These are phyloP conservation scores for Agrochola circellaris DNA, from an alignment of 2,888 invertebrate species.

Conservation along the genomic window DNA sequence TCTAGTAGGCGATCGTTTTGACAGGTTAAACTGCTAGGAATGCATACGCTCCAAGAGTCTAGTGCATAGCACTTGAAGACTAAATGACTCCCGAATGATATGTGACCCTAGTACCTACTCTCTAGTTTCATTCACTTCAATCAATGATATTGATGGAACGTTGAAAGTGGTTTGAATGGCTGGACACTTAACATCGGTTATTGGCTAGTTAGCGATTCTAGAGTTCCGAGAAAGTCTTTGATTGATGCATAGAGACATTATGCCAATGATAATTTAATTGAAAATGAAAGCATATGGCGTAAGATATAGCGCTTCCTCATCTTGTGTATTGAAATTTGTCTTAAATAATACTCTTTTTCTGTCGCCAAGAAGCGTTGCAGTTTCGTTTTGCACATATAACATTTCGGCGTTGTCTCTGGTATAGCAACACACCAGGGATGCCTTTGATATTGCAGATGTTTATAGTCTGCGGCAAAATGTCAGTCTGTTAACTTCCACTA, in stretches of 20 bases:
- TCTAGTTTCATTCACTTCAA: constrained; percentile 42
- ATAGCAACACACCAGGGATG: neutral
- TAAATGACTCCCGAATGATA: constrained; percentile 21
- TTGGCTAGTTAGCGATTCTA: constrained; percentile 41
- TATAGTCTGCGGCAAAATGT: neutral
- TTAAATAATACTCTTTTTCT: neutral
- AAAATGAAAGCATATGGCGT: neutral
- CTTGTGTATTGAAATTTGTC: constrained; percentile 11
- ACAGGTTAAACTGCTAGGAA: neutral
- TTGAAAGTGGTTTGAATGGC: constrained; percentile 35
- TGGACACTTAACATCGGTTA: constrained; percentile 27
- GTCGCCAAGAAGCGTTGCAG: accelerated
- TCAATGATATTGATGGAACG: constrained; percentile 40
- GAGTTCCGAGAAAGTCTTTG: constrained; percentile 38
- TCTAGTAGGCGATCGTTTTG: neutral
- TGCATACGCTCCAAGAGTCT: neutral
- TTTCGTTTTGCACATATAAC: neutral
- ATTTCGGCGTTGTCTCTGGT: neutral
- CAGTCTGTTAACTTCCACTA: no score
- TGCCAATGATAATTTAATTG: constrained; percentile 13
- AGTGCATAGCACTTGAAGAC: constrained; percentile 11
- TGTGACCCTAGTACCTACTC: constrained; percentile 15
- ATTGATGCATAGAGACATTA: constrained; percentile 19
- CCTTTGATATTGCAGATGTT: neutral
- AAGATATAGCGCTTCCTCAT: neutral